Evolutionary conservation across 2,797 vertebrate species (phyloP).

Genomic region (Cephalopachus bancanus): DNA sequence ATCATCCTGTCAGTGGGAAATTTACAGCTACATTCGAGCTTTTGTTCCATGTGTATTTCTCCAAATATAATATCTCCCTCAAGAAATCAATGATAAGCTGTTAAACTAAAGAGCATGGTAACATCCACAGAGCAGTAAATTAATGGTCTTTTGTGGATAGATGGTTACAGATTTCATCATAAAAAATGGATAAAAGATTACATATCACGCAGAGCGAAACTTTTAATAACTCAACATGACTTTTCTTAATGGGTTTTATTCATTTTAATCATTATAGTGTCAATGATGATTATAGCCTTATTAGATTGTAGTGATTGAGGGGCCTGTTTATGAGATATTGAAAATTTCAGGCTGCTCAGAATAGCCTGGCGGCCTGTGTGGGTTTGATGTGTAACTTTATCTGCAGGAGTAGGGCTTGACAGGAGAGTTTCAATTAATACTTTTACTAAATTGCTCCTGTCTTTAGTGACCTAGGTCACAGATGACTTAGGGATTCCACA

Average conservation of each 20-base stretch:
- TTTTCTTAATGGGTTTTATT: slow-evolving; percentile 99
- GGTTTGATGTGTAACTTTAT: slow-evolving; percentile 91
- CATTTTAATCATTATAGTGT: slow-evolving; percentile 99
- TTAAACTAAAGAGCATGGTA: slow-evolving; percentile 94
- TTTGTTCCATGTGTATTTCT: slow-evolving; percentile 91
- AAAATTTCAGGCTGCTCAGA: slow-evolving; percentile 89
- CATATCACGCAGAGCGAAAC: slow-evolving; percentile 94
- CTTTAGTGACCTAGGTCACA: slow-evolving; percentile 91
- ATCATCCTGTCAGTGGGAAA: slow-evolving; percentile 91
- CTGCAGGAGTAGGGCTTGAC: slow-evolving; percentile 85
- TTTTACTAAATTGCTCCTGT: slow-evolving; percentile 90
- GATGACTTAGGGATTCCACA: slow-evolving; percentile 90
- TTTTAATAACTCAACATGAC: slow-evolving; percentile 98
- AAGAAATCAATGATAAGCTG: slow-evolving; percentile 94
- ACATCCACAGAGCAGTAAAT: slow-evolving; percentile 94
- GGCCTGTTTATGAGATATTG: slow-evolving; percentile 92
- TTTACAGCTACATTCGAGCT: slow-evolving; percentile 90
- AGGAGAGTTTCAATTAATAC: slow-evolving; percentile 90
- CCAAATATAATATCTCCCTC: slow-evolving; percentile 93
- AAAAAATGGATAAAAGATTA: slow-evolving; percentile 95
- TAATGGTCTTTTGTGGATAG: slow-evolving; percentile 95
- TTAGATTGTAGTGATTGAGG: slow-evolving; percentile 96
- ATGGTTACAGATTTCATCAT: slow-evolving; percentile 93
- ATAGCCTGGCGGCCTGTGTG: slow-evolving; percentile 85
- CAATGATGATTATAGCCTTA: slow-evolving; percentile 99